Evolutionary conservation across 2,113 vertebrate species (phyloP).

Genomic region (Passer domesticus): DNA sequence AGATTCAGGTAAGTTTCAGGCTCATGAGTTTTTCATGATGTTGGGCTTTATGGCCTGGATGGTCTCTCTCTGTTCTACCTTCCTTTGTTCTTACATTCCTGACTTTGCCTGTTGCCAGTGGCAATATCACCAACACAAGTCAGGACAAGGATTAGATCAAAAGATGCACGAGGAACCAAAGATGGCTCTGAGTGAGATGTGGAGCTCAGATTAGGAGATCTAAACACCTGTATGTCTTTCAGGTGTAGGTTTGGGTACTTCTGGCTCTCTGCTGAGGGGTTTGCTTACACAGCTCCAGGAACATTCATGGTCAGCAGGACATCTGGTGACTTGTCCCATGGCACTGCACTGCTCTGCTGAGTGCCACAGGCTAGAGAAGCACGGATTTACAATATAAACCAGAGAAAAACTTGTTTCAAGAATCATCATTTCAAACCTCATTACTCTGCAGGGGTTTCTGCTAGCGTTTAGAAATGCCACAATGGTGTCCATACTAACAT

Average conservation of each 20-base stretch:
- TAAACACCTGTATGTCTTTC: conserved; percentile 29
- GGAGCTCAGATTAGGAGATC: conserved; percentile 55
- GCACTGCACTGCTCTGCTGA: background rate
- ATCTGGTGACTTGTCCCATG: background rate
- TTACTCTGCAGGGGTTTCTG: background rate
- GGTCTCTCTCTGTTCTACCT: background rate
- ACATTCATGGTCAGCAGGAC: background rate
- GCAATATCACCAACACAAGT: conserved; percentile 62
- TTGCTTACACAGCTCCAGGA: background rate
- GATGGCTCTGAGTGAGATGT: conserved; percentile 55
- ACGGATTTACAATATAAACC: background rate
- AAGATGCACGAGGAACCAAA: conserved; percentile 21
- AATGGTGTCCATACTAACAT: background rate
- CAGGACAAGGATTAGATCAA: conserved; percentile 61
- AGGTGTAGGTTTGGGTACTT: background rate
- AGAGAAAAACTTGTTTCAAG: background rate
- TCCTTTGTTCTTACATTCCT: conserved; percentile 62
- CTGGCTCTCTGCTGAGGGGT: background rate
- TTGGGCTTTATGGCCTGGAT: conserved; percentile 17
- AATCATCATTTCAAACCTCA: background rate
- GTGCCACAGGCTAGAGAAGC: background rate
- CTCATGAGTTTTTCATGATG: background rate
- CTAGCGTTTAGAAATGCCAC: background rate
- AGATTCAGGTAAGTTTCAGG: background rate
- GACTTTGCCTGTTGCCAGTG: conserved; percentile 47